Evolutionary conservation across 2,888 invertebrate genomes (phyloP), one percentile per base, ranked within the genome.

Genomic region (Philereme vetulata): DNA sequence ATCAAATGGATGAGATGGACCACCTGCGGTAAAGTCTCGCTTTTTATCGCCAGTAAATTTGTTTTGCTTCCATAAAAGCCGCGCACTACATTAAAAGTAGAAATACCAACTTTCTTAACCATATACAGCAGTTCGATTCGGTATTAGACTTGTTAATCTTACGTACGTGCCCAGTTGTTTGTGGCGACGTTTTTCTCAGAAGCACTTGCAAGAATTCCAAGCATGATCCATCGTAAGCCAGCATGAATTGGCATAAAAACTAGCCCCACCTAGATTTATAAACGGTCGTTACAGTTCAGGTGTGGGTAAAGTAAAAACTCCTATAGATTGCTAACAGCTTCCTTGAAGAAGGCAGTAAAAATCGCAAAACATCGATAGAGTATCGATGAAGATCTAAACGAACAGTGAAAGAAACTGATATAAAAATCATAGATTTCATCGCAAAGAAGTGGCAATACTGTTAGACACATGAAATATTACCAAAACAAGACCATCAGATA

Each of bases 241-340:
- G 66, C 61, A 67, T 71, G 64, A 67, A 69, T 73, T 70, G 55
- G 60, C 62, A 77, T 72, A 85, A 87, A 84, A 87, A 85, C 76
- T 60, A 55, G 76, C 69, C 71, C 72, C 80, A 69, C 79, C 80
- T 74, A 76, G 70, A 70, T 75, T 72, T 72, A 75, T 72, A 70
- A 77, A 73, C 71, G 73, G 71, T 74, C 72, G 76, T 75, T 78
- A 78, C 75, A 77, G 74, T 77, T 74, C 72, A 65, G 70, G 65
- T 67, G 62, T 68, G 62, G 61, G 59, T 47, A 44, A 33, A 11
- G 71, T 67, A 82, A 82, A 83, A 84, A 80, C 71, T 68, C 43
- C 68, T 65, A 72, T 72, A 61, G 66, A 73, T 70, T 71, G 63
- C 68, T 73, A 79, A 80, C 74, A 68, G 74, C 72, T 80, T 80